Conservation (phyloP, 2,888 invertebrate genomes). For the Lycophotia porphyrea region DNA sequence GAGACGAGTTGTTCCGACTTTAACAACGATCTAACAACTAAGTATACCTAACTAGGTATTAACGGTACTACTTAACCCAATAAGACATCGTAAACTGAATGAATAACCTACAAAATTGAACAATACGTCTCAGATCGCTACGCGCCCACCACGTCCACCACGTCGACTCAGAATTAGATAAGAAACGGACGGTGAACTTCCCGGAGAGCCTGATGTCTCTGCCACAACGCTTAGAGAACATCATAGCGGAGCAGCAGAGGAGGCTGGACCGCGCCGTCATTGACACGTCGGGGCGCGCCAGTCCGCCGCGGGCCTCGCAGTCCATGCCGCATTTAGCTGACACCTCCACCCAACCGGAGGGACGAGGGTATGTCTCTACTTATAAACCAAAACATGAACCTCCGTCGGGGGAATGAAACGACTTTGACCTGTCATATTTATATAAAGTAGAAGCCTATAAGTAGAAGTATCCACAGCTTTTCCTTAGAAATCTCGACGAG, state of each 20-base stretch:
- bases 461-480: conserved; percentile 3
- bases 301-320: conserved; percentile 76
- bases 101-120: neutral
- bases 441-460: neutral
- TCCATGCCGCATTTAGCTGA: conserved; percentile 80
- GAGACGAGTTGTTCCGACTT: neutral
- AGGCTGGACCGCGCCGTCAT: conserved; percentile 77
- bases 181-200: conserved; percentile 82
- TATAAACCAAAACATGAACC: neutral
- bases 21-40: neutral
- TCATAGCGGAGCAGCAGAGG: conserved; percentile 79
- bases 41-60: neutral
- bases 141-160: conserved; percentile 56
- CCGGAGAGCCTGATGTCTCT: conserved; percentile 80
- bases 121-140: conserved; percentile 70
- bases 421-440: neutral
- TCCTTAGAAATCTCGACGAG: neutral
- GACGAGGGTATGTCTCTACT: conserved; percentile 65
- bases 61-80: neutral
- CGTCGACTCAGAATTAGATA: conserved; percentile 71
- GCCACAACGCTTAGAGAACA: conserved; percentile 79
- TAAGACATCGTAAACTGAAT: neutral
- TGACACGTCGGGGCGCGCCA: conserved; percentile 76
- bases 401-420: neutral
- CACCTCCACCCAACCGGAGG: conserved; percentile 69